Base-by-base conservation (phyloP, 1,140 invertebrate genomes). In the Babylonia areolata region DNA sequence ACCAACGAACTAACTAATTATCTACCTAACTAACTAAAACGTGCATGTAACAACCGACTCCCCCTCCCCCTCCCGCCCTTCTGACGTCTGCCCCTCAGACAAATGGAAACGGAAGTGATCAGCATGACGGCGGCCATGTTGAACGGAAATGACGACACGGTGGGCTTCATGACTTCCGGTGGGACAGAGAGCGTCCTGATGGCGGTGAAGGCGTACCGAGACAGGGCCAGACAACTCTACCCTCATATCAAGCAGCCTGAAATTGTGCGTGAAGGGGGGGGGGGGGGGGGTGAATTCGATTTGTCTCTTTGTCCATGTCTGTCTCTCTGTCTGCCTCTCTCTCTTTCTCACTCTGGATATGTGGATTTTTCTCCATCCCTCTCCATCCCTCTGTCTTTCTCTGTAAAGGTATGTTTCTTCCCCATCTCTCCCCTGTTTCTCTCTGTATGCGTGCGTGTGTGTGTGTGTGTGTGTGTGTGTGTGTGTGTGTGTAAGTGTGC, bases 131-230 rank as follows among this genome's bases (percentile, higher is more conserved):
- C 96, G 82, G 95, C 96, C 84, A 95, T 99, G 71, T 99, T 99
- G 93, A 96, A 99, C 93, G 99, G 98, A 0, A 96, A 96, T 90
- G 94, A 95, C 1, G 95, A 97, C 2, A 95, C 96, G 88, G 98
- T 97, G 94, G 99, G 99, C 81, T 98, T 97, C 83, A 97, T 99
- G 94, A 99, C 98, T n/a, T 97, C 97, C 86, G 98, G 99, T 84
- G 99, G 99, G 11, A 99, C 99, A 0, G 99, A 99, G 89, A 99
- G 98, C 39, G 99, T 99, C 89, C 94, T 99, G 82, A 96, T 99
- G 96, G 99, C 98, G 0, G 98, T 98, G 92, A 99, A 99, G 94
- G 97, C 99, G 0, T 99, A 97, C 92, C 77, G 92, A 64, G 91
- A 93, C 79, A 85, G 90, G 40, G 92, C 91, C 15, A 54, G 80